These are phyloP conservation scores for Sarcophaga variegata DNA, from an alignment of 2,888 invertebrate species.

Conservation along the genomic window DNA sequence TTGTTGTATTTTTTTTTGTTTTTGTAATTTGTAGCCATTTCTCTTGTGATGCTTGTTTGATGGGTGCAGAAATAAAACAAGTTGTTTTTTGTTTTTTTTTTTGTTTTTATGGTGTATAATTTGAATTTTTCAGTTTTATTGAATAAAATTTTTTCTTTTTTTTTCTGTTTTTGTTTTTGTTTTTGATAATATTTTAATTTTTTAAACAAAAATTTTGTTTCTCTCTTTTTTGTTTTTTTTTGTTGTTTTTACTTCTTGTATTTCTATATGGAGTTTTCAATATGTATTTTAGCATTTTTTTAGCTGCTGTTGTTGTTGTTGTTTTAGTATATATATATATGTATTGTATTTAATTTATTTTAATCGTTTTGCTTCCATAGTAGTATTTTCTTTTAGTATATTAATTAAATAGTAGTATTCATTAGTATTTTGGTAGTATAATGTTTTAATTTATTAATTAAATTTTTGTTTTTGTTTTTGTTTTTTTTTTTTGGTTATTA, in stretches of 20 bases:
- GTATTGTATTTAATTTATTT: constrained; percentile 54
- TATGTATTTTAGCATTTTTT: constrained; percentile 57
- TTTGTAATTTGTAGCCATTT: constrained; percentile 36
- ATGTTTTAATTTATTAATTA: constrained; percentile 56
- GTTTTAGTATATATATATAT: constrained; percentile 60
- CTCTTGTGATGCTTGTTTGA: constrained; percentile 19
- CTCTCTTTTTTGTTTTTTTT: neutral
- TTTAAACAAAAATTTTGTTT: constrained; percentile 59
- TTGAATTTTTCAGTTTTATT: constrained; percentile 72
- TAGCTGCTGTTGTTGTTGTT: constrained; percentile 57
- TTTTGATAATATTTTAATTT: constrained; percentile 14
- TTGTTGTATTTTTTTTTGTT: constrained; percentile 38
- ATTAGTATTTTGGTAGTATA: constrained; percentile 59
- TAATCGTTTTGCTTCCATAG: constrained; percentile 45
- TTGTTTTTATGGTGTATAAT: constrained; percentile 72
- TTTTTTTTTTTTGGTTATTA: constrained; percentile 20
- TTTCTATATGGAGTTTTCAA: constrained; percentile 56
- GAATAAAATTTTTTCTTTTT: constrained; percentile 68
- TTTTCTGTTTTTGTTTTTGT: constrained; percentile 55
- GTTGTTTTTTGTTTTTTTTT: constrained; percentile 67
- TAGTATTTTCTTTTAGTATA: constrained; percentile 60
- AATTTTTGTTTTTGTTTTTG: constrained; percentile 43
- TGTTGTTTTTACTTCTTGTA: neutral
- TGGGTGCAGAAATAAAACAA: constrained; percentile 72
- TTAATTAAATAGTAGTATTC: constrained; percentile 59